Percentiles rank a stretch among this genome's conserved stretches.
These are phyloP conservation scores for Colletes latitarsis DNA, from an alignment of 1,140 invertebrate genomes.

Conservation along the genomic window DNA sequence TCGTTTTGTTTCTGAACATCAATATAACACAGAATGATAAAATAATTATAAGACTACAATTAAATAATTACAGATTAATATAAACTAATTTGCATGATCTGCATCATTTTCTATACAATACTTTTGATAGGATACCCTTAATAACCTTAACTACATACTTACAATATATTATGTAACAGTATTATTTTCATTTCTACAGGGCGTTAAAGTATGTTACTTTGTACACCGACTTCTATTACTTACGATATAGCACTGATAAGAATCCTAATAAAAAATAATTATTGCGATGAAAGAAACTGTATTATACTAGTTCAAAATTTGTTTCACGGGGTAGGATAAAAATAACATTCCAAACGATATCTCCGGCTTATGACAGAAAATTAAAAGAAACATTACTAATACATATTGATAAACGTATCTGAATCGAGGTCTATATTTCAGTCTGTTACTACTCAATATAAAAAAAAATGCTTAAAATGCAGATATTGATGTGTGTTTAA, in stretches of 20 bases:
- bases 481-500: no score
- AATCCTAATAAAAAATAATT: neutral
- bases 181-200: neutral
- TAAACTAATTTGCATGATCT: conserved; percentile 73
- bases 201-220: neutral
- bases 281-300: neutral
- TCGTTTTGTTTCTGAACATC: no score
- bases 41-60: conserved; percentile 74
- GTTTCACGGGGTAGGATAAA: neutral
- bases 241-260: neutral
- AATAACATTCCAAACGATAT: neutral
- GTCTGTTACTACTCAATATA: neutral
- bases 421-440: neutral
- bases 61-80: conserved; percentile 72
- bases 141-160: conserved; percentile 55
- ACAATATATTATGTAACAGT: neutral
- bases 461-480: neutral
- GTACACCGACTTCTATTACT: neutral
- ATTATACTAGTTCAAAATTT: neutral
- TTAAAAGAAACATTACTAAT: neutral
- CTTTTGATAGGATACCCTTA: conserved; percentile 40
- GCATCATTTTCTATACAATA: conserved; percentile 50
- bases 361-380: neutral
- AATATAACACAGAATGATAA: no score
- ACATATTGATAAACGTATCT: neutral